Evolutionary conservation across 1,140 invertebrate species (phyloP).

Genomic region (Papilio glaucus): DNA sequence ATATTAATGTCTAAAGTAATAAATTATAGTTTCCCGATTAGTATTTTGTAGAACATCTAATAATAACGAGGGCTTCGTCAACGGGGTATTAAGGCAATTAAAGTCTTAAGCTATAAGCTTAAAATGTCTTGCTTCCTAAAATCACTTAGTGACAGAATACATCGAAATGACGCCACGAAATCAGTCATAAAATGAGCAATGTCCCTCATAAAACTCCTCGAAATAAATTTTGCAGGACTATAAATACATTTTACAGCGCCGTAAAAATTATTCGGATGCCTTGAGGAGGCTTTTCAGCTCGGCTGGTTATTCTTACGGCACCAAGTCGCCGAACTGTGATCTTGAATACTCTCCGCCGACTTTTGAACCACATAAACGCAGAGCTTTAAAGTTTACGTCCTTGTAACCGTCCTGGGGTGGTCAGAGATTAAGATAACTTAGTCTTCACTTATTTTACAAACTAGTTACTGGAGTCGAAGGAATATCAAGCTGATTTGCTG

Average conservation of each 20-base stretch:
- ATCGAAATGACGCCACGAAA: constrained; percentile 4
- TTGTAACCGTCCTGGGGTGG: too few species aligned
- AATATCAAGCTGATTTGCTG: too few species aligned
- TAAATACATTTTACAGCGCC: constrained; percentile 12
- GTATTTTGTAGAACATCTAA: too few species aligned
- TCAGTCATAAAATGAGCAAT: constrained; percentile 9
- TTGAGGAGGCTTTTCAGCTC: constrained; percentile 1
- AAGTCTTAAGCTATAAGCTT: neutral
- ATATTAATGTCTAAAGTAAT: too few species aligned
- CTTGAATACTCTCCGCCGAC: neutral
- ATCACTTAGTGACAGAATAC: neutral
- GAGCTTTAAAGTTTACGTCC: too few species aligned
- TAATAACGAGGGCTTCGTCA: neutral
- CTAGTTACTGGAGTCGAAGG: too few species aligned
- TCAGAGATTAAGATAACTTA: too few species aligned
- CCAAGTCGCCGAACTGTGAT: neutral
- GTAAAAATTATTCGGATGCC: constrained; percentile 14
- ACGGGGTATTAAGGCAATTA: neutral
- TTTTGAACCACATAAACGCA: too few species aligned
- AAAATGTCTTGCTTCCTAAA: neutral
- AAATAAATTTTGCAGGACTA: constrained; percentile 18
- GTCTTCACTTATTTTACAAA: too few species aligned
- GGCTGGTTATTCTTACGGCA: neutral
- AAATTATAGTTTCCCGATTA: too few species aligned
- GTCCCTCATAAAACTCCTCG: constrained; percentile 12